Evolutionary conservation across 2,113 vertebrate species (phyloP).

Genomic region (Corvus moneduloides): DNA sequence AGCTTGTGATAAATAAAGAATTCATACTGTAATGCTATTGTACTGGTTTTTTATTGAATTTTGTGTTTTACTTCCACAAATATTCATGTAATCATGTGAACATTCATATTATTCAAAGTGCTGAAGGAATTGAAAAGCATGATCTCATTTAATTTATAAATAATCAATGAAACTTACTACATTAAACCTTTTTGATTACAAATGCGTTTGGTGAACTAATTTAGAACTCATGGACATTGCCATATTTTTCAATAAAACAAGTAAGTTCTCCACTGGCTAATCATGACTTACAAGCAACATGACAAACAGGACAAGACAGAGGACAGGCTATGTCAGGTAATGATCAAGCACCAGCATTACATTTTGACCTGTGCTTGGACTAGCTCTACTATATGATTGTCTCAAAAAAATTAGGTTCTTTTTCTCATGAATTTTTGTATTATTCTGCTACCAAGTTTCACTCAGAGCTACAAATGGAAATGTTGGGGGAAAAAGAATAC

Average conservation of each 20-base stretch:
- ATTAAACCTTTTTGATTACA: not conserved
- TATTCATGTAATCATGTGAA: not conserved
- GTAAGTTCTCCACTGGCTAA: not conserved
- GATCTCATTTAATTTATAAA: not conserved
- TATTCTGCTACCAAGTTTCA: not conserved
- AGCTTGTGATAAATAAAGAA: not conserved
- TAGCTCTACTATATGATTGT: not conserved
- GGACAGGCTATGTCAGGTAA: not conserved
- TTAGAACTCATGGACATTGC: not conserved
- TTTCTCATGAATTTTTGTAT: not conserved
- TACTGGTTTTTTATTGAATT: not conserved
- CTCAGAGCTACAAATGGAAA: not conserved
- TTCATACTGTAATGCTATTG: not conserved
- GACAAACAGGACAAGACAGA: not conserved
- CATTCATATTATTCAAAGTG: not conserved
- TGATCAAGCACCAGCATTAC: not conserved
- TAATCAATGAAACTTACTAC: not conserved
- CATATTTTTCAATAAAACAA: not conserved
- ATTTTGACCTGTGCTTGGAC: not conserved
- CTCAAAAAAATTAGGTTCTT: not conserved
- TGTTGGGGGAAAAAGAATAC: not conserved
- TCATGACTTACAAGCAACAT: not conserved
- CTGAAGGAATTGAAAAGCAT: not conserved
- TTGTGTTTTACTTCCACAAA: not conserved
- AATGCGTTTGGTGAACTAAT: not conserved